Base-by-base conservation (phyloP, 1,140 invertebrate species). In the Amphibalanus amphitrite region DNA sequence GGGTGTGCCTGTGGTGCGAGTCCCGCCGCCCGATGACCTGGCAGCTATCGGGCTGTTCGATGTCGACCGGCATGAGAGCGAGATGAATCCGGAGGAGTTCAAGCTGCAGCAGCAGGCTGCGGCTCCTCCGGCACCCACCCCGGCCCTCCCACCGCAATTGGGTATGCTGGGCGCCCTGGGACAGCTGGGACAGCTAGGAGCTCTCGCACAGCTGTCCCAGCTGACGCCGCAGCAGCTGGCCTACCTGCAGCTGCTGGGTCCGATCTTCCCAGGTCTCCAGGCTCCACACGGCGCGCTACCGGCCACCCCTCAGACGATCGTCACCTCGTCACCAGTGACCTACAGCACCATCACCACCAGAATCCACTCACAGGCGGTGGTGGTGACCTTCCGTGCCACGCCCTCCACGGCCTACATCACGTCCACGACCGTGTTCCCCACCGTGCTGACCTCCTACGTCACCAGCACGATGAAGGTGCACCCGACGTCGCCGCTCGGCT, bases 341-440 rank as follows among this genome's bases (percentile, higher is more conserved):
- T 85, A 89, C 67, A 89, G 90, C 75, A 91, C 90, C 0, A 81
- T 90, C 74, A 84, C 91, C 6, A 91, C 89, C 0, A 83, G 88
- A 69, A 92, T 90, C 0, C 86, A 91, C 47, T 90, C 90, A 68
- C 89, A 90, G 79, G 83, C 93, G 28, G 79, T 93, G n/a, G n/a
- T n/a, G n/a, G n/a, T n/a, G n/a, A n/a, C n/a, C n/a, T n/a, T n/a
- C n/a, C n/a, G n/a, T n/a, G 91, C 91, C 29, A 90, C 91, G 77
- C 92, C 91, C 0, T 89, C 91, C 0, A 90, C 89, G 76, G 93
- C 91, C 0, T 93, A 90, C 0, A 80, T 93, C 29, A 93, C 87
- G 77, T 90, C 89, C 0, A 92, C 90, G 25, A 87, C 84, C 74
- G 87, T 93, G 26, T 87, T 93, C 28, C 91, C 91, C 25, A 93